Percentiles rank a stretch among this genome's conserved stretches.
These are phyloP conservation scores for Meganola albula DNA, from an alignment of 2,888 invertebrate genomes.

Conservation along the genomic window DNA sequence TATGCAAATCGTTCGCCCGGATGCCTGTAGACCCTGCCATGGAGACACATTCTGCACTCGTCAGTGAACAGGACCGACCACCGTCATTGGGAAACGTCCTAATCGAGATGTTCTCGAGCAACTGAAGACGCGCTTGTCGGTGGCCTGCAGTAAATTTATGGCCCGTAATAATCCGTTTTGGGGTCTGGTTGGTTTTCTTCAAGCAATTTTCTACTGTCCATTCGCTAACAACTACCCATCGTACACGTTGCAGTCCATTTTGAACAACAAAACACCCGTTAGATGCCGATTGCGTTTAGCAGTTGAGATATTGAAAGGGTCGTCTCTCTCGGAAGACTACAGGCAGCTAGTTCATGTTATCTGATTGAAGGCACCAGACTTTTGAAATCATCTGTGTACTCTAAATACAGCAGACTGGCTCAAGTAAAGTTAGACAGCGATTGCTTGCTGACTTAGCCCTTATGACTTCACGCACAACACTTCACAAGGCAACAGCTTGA, in stretches of 20 bases:
- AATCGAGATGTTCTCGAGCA: background rate
- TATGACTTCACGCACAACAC: conserved; percentile 11
- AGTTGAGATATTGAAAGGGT: conserved; percentile 13
- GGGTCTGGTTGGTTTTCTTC: background rate
- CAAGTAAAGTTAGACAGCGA: conserved; percentile 13
- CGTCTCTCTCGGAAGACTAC: conserved; percentile 16
- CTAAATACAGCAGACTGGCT: conserved; percentile 18
- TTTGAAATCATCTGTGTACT: conserved; percentile 14
- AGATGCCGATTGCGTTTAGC: conserved; percentile 20
- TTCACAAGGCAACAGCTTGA: conserved; percentile 15
- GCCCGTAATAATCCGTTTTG: background rate
- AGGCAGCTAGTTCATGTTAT: conserved; percentile 12
- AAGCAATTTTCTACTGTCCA: conserved; percentile 23
- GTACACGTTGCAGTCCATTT: no score
- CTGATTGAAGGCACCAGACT: conserved; percentile 15
- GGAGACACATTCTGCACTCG: background rate
- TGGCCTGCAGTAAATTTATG: background rate
- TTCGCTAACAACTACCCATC: no score
- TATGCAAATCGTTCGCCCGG: conserved; percentile 5
- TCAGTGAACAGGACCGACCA: background rate
- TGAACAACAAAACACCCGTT: conserved; percentile 15
- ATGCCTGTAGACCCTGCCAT: background rate
- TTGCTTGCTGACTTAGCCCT: no score
- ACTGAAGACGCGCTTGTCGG: background rate
- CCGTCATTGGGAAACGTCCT: background rate